Evolutionary conservation across 2,113 vertebrate species (phyloP).

Genomic region (Egretta garzetta): DNA sequence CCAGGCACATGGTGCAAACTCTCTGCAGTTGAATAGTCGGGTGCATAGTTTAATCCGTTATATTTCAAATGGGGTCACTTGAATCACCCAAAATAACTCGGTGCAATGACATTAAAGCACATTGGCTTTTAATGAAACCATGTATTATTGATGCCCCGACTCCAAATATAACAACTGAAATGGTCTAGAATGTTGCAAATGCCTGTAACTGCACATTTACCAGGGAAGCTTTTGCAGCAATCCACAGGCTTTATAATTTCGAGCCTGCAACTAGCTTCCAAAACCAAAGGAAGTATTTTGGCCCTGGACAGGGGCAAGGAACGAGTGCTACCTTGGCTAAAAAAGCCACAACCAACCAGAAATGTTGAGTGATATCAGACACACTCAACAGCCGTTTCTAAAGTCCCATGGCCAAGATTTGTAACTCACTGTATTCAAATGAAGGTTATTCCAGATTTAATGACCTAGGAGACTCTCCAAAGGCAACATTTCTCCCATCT

Average conservation of each 20-base stretch:
- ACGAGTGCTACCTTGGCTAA: not conserved
- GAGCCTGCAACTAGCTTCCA: not conserved
- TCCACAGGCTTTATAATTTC: not conserved
- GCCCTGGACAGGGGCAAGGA: not conserved
- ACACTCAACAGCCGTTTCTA: not conserved
- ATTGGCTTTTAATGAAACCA: constrained; percentile 26
- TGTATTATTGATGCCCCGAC: not conserved
- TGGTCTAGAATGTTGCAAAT: not conserved
- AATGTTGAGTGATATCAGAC: not conserved
- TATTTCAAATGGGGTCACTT: constrained; percentile 2
- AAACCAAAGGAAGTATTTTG: not conserved
- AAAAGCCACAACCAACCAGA: not conserved
- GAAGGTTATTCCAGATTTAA: not conserved
- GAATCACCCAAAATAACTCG: constrained; percentile 12
- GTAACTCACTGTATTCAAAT: not conserved
- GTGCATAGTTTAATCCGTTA: not conserved
- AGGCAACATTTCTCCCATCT: not conserved
- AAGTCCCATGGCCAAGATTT: not conserved
- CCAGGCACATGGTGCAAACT: not conserved
- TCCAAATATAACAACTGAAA: constrained; percentile 21
- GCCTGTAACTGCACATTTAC: not conserved
- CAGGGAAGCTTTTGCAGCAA: not conserved
- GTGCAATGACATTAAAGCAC: constrained; percentile 22
- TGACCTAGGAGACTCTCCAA: not conserved
- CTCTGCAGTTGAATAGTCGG: not conserved